Percentiles rank a stretch among this genome's conserved stretches.
Evolutionary conservation across 2,797 vertebrate genomes (phyloP).

Genomic region (Lepus townsendii): DNA sequence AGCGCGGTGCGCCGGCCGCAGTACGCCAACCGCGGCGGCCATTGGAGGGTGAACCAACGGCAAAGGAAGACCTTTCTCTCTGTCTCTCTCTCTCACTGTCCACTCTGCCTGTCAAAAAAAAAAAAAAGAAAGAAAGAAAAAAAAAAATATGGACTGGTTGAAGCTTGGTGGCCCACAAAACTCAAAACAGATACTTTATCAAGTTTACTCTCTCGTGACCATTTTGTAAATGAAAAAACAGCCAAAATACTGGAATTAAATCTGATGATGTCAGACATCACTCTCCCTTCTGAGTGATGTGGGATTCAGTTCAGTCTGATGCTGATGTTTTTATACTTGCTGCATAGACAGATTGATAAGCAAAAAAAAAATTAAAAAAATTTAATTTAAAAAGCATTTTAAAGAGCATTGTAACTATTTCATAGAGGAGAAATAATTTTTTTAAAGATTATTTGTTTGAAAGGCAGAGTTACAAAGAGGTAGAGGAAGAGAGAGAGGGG

Average conservation of each 20-base stretch:
- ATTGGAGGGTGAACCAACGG: no score
- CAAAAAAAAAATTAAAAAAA: no score
- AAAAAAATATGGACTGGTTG: background rate
- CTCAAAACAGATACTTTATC: conserved; percentile 36
- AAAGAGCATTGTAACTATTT: conserved; percentile 36
- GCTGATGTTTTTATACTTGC: background rate
- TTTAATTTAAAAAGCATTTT: conserved; percentile 33
- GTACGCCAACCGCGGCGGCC: no score
- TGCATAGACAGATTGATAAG: background rate
- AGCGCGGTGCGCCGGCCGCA: no score
- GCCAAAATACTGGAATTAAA: background rate
- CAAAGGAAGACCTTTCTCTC: no score
- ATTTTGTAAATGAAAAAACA: conserved; percentile 16
- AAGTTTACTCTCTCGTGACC: conserved; percentile 30
- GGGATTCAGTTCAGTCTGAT: background rate
- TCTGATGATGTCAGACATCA: background rate
- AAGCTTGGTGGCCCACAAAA: conserved; percentile 8
- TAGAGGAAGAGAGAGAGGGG: no score
- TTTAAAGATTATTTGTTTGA: background rate
- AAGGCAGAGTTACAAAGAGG: no score
- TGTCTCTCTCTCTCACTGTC: no score
- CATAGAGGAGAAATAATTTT: background rate
- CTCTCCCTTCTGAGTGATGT: background rate
- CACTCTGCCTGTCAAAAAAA: no score
- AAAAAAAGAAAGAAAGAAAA: no score